phyloP scores from a whole-genome alignment of 2,888 invertebrate species.

The Idaea straminata region DNA sequence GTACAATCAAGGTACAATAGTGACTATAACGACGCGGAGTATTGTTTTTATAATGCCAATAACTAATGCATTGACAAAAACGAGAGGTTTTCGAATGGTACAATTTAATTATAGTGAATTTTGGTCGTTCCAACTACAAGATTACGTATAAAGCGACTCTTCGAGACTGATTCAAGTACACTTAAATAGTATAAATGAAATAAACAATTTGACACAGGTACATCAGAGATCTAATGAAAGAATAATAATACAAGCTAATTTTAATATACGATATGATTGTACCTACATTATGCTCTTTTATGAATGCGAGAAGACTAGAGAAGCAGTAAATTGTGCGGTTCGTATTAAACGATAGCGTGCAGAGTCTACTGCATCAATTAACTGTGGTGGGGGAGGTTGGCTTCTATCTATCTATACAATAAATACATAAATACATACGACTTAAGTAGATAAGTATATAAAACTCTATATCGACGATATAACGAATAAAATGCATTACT shows the following conservation, averaged over 20 bases:
- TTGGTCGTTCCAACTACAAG: slow-evolving; percentile 67
- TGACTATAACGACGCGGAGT: slow-evolving; percentile 78
- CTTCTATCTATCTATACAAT: slow-evolving; percentile 33
- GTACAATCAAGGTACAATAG: slow-evolving; percentile 78
- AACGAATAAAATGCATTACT: slow-evolving; percentile 57
- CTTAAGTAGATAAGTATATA: slow-evolving; percentile 18
- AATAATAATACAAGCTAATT: slow-evolving; percentile 78
- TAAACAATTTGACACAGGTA: slow-evolving; percentile 77
- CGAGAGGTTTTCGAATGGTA: slow-evolving; percentile 56
- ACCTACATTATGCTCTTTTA: slow-evolving; percentile 72
- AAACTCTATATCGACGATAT: slow-evolving; percentile 46
- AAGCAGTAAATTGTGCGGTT: slow-evolving; percentile 62
- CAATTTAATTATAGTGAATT: slow-evolving; percentile 47
- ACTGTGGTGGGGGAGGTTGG: slow-evolving; percentile 67
- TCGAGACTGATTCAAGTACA: slow-evolving; percentile 62
- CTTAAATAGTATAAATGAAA: slow-evolving; percentile 70
- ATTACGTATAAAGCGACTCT: slow-evolving; percentile 63
- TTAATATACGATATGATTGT: slow-evolving; percentile 74
- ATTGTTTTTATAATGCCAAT: slow-evolving; percentile 63
- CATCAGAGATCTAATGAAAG: slow-evolving; percentile 80
- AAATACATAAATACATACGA: slow-evolving; percentile 44
- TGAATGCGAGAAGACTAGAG: slow-evolving; percentile 78
- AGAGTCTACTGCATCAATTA: slow-evolving; percentile 80
- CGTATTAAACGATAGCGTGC: slow-evolving; percentile 54
- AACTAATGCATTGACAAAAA: slow-evolving; percentile 52